phyloP scores from a whole-genome alignment of 2,888 invertebrate species.

The Lamellibrachia columna region DNA sequence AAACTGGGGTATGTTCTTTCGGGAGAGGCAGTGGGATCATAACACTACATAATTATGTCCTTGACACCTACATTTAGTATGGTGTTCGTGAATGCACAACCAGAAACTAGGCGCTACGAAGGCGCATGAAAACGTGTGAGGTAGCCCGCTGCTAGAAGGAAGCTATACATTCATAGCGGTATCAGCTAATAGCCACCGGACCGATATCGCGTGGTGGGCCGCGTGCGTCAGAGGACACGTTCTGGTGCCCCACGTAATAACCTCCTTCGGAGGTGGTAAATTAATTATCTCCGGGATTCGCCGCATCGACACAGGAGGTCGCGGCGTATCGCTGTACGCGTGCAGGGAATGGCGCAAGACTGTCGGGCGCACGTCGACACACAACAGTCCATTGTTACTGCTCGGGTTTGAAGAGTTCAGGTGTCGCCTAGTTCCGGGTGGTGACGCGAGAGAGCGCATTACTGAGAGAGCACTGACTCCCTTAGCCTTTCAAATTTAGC shows the following conservation, averaged over 20 bases:
- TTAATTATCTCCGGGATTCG: background rate
- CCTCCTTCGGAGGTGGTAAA: background rate
- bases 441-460: background rate
- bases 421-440: background rate
- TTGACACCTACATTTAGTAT: background rate
- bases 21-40: too few relatives aligned
- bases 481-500: too few relatives aligned
- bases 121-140: background rate
- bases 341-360: background rate
- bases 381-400: background rate
- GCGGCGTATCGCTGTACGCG: background rate
- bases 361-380: background rate
- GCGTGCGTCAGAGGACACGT: background rate
- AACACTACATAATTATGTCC: too few relatives aligned
- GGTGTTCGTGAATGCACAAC: background rate
- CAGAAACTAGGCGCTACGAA: too few relatives aligned
- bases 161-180: background rate
- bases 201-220: background rate
- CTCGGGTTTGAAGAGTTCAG: background rate
- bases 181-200: background rate
- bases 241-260: background rate
- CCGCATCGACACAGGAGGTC: background rate
- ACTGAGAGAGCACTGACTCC: too few relatives aligned
- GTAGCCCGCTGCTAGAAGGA: background rate
- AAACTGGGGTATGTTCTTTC: too few relatives aligned